phyloP scores from a whole-genome alignment of 2,797 vertebrate species.

The Zenarchopterus dispar region DNA sequence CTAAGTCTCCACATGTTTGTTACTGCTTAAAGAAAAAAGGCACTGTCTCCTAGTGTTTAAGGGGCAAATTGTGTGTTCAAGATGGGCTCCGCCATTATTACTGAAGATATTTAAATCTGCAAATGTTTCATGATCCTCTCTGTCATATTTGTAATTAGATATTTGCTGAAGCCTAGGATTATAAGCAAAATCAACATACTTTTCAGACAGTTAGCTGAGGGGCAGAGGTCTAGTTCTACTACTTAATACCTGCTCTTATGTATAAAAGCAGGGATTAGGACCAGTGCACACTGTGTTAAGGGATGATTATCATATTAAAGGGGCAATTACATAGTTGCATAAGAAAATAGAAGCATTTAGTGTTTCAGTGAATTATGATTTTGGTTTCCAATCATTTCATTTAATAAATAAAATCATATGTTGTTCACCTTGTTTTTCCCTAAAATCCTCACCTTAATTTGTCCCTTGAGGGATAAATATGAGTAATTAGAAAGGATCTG shows the following conservation, averaged over 20 bases:
- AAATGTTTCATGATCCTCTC: slow-evolving; percentile 52
- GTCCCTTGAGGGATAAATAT: slow-evolving; percentile 28
- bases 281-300: slow-evolving; percentile 17
- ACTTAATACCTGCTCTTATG: slow-evolving; percentile 32
- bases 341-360: too few species aligned
- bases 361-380: slow-evolving; percentile 2
- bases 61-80: slow-evolving; percentile 59
- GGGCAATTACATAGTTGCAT: too few species aligned
- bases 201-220: slow-evolving; percentile 41
- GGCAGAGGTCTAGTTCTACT: slow-evolving; percentile 27
- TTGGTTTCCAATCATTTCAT: slow-evolving; percentile 5
- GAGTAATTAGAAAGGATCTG: slow-evolving; percentile 54
- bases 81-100: slow-evolving; percentile 49
- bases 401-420: slow-evolving; percentile 4
- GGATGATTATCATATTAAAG: slow-evolving; percentile 22
- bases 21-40: slow-evolving; percentile 11
- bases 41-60: slow-evolving; percentile 36
- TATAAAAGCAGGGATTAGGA: slow-evolving; percentile 39
- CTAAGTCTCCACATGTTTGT: slow-evolving; percentile 22
- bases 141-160: slow-evolving; percentile 48
- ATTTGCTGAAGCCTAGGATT: slow-evolving; percentile 55
- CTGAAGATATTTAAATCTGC: slow-evolving; percentile 49
- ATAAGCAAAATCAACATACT: slow-evolving; percentile 46
- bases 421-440: slow-evolving; percentile 22
- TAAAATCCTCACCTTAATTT: slow-evolving; percentile 9